phyloP scores from a whole-genome alignment of 2,888 invertebrate genomes.

The Aplocera efformata region DNA sequence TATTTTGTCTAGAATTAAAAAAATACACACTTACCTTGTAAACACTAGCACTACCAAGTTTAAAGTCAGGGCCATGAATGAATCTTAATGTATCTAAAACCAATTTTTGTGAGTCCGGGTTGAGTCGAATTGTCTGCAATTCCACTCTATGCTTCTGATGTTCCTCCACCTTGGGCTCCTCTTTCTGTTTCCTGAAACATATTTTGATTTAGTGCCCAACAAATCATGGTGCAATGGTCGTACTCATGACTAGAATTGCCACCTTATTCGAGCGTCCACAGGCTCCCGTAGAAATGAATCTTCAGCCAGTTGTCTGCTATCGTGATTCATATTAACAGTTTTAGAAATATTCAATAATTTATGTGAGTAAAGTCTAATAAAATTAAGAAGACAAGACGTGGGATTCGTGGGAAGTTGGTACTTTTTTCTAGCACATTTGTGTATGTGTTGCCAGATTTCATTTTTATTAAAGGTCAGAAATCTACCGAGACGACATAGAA shows the following conservation, averaged over 20 bases:
- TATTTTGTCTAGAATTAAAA: no score
- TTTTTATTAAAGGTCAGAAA: no score
- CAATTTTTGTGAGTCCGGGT: constrained; percentile 85
- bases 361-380: no score
- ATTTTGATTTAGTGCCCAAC: not conserved
- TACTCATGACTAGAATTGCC: constrained; percentile 18
- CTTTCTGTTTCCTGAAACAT: constrained; percentile 55
- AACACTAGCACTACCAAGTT: constrained; percentile 74
- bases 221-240: constrained; percentile 30
- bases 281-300: constrained; percentile 84
- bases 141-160: constrained; percentile 84
- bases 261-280: constrained; percentile 82
- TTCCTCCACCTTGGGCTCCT: constrained; percentile 68
- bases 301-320: constrained; percentile 79
- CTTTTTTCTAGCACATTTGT: no score
- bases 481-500: no score
- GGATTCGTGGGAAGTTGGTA: no score
- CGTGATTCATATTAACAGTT: constrained; percentile 73
- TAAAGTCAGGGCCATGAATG: constrained; percentile 87
- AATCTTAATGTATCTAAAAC: constrained; percentile 87
- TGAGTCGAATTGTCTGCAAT: constrained; percentile 85
- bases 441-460: no score
- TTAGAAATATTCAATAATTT: no score
- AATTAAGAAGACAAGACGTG: no score
- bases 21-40: constrained; percentile 68